Base-by-base conservation (phyloP, 2,888 invertebrate species). In the Siphlonurus alternatus region DNA sequence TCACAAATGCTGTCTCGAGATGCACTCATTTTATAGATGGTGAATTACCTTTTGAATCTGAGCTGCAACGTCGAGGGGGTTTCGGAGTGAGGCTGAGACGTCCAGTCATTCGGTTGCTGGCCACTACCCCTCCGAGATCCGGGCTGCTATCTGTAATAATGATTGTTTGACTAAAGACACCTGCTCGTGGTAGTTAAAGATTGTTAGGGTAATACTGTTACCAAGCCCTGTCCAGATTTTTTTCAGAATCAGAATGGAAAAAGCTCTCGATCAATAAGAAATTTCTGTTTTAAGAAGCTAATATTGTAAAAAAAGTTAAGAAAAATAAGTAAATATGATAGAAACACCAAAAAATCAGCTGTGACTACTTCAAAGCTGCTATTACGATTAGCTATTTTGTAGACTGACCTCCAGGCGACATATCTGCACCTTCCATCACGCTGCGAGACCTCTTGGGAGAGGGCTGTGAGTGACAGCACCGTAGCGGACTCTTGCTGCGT, bases 41-140 rank as follows among this genome's bases (percentile, higher is more conserved):
- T 38, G 38, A 63, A 56, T 66, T 66, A 71, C 72, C 71, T 69
- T 70, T 68, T 24, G 68, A 67, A 61, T 72, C 72, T 63, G 70
- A 70, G 63, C 68, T 70, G 38, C 72, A 71, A 54, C 72, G 67
- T 62, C 71, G 71, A 64, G 71, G 71, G 22, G 70, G 69, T 60
- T 69, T 68, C 22, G 69, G 68, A 7, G 71, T 69, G 65, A 68
- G 68, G 62, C 68, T 67, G 25, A 70, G 66, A 59, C 69, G 67
- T 10, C 56, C 5, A 7, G 56, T 56, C 56, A 56, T 56, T n/a
- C 56, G 56, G n/a, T 5, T 10, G 7, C 56, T 38, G 38, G n/a
- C n/a, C n/a, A n/a, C 53, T n/a, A 51, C n/a, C n/a, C 10, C 53
- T 15, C 56, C n/a, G 5, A 10, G 22, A 5, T 56, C 56, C 7